Evolutionary conservation across 2,797 vertebrate genomes (phyloP), one percentile per base, ranked within the genome.

Genomic region (Saxicola maurus): DNA sequence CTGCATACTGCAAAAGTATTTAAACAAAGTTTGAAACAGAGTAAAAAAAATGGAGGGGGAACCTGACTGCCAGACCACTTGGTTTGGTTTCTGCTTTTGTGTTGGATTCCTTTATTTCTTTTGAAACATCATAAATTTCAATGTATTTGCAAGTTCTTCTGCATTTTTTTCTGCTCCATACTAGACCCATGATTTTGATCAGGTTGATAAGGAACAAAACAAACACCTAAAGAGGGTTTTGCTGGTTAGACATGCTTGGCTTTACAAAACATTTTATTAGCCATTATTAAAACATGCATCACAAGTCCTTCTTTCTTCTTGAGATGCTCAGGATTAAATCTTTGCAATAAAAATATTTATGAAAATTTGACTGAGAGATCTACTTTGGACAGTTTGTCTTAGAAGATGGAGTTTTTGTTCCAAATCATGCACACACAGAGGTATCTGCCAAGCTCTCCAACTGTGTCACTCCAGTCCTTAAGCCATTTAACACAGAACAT

Each of bases 401-500:
- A 28, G 46, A 82, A 33, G 53, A 89, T 6, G 42, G 21, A 71
- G 9, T 57, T 83, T 94, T 66, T 73, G 49, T 64, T 95, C 87
- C 91, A 94, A 82, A 69, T 81, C 61, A 80, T 35, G 73, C 42
- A 78, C 33, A 48, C 1, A 1, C 31, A 69, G 69, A 85, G 38
- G 9, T 65, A 72, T 87, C 66, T 11, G 56, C 81, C 89, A 92
- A 91, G 85, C 76, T 65, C 89, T 79, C 87, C 85, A 94, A 87
- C 67, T 87, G 85, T 84, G 87, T 79, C 82, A 85, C 87, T 89
- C 67, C 33, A 74, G 75, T 89, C 62, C 55, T 86, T 82, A 93
- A 96, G 86, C 86, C 80, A 81, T 85, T 92, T 89, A 92, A 91
- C 79, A 82, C 25, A 64, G 51, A 94, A 79, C 89, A 86, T 1